These are phyloP conservation scores for Coelinius sp. DNA, from an alignment of 2,888 invertebrate genomes.

Conservation along the genomic window DNA sequence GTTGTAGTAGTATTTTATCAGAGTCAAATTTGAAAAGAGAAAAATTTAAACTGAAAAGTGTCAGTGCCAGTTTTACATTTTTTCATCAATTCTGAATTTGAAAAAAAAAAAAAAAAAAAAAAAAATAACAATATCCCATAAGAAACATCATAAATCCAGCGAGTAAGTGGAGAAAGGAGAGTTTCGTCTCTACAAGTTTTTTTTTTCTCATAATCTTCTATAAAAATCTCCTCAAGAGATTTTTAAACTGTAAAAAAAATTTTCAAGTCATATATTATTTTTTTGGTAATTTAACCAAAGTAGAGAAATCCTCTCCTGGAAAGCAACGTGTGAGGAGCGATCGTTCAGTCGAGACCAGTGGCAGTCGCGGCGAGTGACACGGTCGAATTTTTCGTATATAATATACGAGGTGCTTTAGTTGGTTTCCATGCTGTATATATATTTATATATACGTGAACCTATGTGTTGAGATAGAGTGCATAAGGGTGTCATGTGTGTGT, in stretches of 20 bases:
- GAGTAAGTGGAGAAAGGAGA: neutral
- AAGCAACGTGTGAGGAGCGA: slow-evolving; percentile 36
- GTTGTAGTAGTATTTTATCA: neutral
- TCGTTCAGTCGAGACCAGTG: slow-evolving; percentile 36
- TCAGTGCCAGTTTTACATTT: neutral
- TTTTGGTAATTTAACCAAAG: slow-evolving; percentile 3
- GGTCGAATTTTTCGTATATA: slow-evolving; percentile 58
- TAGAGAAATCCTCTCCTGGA: neutral
- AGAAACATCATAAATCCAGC: neutral
- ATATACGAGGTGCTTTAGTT: slow-evolving; percentile 26
- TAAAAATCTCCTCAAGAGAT: neutral
- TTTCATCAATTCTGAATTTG: neutral
- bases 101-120: neutral
- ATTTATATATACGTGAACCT: slow-evolving; percentile 33
- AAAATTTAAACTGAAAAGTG: neutral
- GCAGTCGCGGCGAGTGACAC: slow-evolving; percentile 50
- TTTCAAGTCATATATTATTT: slow-evolving; percentile 5
- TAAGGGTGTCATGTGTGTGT: slow-evolving; percentile 11
- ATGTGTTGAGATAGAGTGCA: neutral
- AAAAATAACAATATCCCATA: neutral
- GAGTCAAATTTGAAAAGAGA: neutral
- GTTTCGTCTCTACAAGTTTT: neutral
- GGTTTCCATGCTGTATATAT: slow-evolving; percentile 27
- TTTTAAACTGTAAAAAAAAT: neutral
- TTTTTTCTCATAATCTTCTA: neutral